Evolutionary conservation across 2,797 vertebrate species (phyloP), one percentile per base, ranked within the genome.

Genomic region (Glossophaga mutica): DNA sequence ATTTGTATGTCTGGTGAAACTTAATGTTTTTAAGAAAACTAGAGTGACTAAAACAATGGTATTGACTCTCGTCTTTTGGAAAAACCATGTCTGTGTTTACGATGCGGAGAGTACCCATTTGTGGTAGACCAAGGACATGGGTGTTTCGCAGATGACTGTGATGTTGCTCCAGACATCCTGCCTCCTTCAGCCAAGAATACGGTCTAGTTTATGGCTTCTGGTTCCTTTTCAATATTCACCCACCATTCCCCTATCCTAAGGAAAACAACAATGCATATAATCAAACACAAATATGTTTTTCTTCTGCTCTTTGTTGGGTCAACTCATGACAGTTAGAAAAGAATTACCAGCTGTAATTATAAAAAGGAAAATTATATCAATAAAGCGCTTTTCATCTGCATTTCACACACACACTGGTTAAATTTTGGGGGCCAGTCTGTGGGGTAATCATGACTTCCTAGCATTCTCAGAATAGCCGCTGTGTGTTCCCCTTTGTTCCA

Each of bases 201-300:
- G 50, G 79, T 77, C 81, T 92, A 46, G 24, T 82, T 39, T 92
- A 65, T 68, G 81, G 59, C 19, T 90, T 57, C 42, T 84, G 68
- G 8, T 92, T 93, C 5, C 26, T 73, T 76, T 52, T 76, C 15
- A 94, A 84, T 65, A 74, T 68, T 73, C 37, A 78, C 18, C 42
- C 15, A 50, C 29, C 32, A 48, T 37, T 55, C 12, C 42, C 8
- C 77, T 91, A 88, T 55, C 22, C 85, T 90, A 84, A 95, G 52
- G 57, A 86, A 94, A 93, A 44, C 46, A 95, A 83, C 57, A 73
- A 59, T 62, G n/a, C 34, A 24, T n/a, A 48, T 73, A 67, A 96
- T 94, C 81, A 90, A 94, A 93, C 95, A 21, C 37, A 96, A 83
- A 70, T 44, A 70, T 87, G 96, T 94, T 71, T 67, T 94, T 94